These are phyloP conservation scores for Alauda arvensis DNA, from an alignment of 2,797 vertebrate species.

Conservation along the genomic window DNA sequence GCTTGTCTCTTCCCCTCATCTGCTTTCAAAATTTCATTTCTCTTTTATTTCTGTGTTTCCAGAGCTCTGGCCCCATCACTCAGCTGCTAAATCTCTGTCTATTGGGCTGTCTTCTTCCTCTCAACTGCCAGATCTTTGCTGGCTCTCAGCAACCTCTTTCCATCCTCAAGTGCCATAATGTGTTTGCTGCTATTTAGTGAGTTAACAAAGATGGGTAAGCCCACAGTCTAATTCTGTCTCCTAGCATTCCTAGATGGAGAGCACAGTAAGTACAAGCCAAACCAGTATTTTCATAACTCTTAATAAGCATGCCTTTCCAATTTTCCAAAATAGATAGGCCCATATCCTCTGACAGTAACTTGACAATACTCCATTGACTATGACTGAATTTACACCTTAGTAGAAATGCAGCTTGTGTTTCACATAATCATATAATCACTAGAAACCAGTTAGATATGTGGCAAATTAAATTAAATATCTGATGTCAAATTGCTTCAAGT, in stretches of 20 bases:
- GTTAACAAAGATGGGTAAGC: neutral
- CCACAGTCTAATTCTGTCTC: neutral
- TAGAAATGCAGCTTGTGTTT: neutral
- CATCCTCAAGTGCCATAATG: neutral
- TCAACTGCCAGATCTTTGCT: neutral
- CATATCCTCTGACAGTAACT: neutral
- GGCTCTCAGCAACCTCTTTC: neutral
- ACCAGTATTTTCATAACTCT: neutral
- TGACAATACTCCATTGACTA: neutral
- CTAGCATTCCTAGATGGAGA: neutral
- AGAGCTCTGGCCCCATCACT: neutral
- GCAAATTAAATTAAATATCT: conserved; percentile 34
- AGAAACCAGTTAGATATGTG: neutral
- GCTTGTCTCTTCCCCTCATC: neutral
- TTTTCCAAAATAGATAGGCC: neutral
- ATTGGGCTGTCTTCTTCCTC: neutral
- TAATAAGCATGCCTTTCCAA: neutral
- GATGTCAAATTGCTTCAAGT: conserved; percentile 6
- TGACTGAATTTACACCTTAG: neutral
- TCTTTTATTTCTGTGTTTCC: conserved; percentile 14
- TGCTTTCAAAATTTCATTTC: neutral
- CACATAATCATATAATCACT: neutral
- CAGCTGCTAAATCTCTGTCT: conserved; percentile 11
- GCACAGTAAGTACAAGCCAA: neutral
- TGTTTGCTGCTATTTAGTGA: neutral